Conservation (phyloP, 2,113 vertebrate genomes). For the Nycticorax nycticorax region DNA sequence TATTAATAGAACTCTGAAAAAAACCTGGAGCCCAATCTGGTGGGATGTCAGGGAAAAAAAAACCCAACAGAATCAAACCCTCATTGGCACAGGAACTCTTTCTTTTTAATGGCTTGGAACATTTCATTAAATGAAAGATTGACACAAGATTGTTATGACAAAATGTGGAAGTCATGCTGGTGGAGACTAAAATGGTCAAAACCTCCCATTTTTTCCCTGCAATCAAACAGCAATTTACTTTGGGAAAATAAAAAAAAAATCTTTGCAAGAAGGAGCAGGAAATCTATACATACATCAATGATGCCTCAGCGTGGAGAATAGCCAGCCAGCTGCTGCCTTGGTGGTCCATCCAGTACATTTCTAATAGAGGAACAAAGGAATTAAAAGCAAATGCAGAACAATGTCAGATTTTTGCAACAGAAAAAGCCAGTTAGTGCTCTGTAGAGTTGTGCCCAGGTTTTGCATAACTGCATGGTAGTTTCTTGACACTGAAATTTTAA, state of each 20-base stretch:
- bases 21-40: not conserved
- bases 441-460: not conserved
- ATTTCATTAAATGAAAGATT: not conserved
- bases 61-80: not conserved
- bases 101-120: not conserved
- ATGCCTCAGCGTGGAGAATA: not conserved
- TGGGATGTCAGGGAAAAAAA: not conserved
- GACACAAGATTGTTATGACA: not conserved
- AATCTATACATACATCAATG: not conserved
- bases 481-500: not conserved
- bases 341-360: constrained; percentile 3
- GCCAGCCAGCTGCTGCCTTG: not conserved
- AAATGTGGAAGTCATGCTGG: not conserved
- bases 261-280: not conserved
- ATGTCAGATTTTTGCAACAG: not conserved
- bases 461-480: not conserved
- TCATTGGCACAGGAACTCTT: not conserved
- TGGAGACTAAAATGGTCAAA: not conserved
- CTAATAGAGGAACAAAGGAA: not conserved
- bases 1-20: not conserved
- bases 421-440: not conserved
- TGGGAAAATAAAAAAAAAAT: not conserved
- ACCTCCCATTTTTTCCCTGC: not conserved
- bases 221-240: not conserved
- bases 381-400: not conserved